Percentiles rank a stretch among this genome's conserved stretches.
Conservation (phyloP, 2,113 vertebrate species). For the Erpornis zantholeuca region DNA sequence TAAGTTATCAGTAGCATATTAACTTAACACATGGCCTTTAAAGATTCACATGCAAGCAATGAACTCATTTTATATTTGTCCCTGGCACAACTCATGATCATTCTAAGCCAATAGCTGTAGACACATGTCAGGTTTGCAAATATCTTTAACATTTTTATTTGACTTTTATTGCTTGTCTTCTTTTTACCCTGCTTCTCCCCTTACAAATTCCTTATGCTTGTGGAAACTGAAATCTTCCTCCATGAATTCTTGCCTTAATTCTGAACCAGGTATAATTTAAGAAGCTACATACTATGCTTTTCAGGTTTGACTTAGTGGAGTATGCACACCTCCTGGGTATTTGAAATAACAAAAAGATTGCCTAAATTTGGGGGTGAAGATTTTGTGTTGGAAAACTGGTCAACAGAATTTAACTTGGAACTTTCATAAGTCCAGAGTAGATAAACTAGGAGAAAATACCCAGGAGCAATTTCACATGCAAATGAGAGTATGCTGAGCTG, state of each 20-base stretch:
- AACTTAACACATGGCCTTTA: not conserved
- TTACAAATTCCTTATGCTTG: not conserved
- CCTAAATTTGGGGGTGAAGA: not conserved
- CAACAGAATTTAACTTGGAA: not conserved
- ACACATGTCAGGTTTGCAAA: not conserved
- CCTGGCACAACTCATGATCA: not conserved
- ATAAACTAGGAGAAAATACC: not conserved
- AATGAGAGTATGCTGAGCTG: not conserved
- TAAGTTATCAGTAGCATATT: constrained; percentile 18
- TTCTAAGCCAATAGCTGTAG: not conserved
- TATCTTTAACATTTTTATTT: not conserved
- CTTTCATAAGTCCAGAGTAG: not conserved
- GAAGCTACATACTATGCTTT: not conserved
- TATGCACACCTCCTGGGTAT: not conserved
- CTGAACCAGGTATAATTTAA: not conserved
- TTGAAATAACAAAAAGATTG: not conserved
- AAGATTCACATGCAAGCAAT: not conserved
- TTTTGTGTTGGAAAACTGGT: not conserved
- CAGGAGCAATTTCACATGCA: not conserved
- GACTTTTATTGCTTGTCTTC: not conserved
- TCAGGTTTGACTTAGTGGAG: not conserved
- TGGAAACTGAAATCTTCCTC: not conserved
- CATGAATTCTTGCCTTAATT: not conserved
- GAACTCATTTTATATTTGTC: not conserved
- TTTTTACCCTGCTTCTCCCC: not conserved